Evolutionary conservation across 2,888 invertebrate species (phyloP).

Genomic region (Entomobrya proxima): DNA sequence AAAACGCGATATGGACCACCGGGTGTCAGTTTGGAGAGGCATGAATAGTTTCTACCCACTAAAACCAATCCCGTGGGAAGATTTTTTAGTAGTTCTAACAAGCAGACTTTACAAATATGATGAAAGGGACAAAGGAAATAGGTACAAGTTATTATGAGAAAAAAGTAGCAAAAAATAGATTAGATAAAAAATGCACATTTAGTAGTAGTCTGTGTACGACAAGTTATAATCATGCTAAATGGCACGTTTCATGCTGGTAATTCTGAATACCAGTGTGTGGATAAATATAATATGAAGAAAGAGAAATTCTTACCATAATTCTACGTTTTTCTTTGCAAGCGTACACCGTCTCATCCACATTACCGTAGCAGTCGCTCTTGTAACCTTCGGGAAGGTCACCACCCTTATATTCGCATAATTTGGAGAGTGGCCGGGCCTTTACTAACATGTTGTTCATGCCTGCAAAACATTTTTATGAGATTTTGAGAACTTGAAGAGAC

Average conservation of each 20-base stretch:
- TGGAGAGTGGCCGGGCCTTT: constrained; percentile 82
- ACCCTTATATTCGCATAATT: constrained; percentile 86
- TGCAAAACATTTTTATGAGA: constrained; percentile 24
- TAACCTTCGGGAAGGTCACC: constrained; percentile 83
- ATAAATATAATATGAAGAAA: constrained; percentile 22
- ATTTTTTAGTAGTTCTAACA: not conserved
- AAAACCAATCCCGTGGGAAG: constrained; percentile 26
- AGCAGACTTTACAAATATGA: not conserved
- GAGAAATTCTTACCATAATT: constrained; percentile 83
- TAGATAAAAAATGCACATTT: constrained; percentile 7
- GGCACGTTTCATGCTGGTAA: not conserved
- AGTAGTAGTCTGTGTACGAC: not conserved
- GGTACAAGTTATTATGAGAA: constrained; percentile 4
- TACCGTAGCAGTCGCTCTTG: constrained; percentile 88
- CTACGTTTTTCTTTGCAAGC: constrained; percentile 89
- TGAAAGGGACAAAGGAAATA: not conserved
- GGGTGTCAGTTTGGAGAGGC: not conserved
- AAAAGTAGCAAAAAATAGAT: constrained; percentile 4
- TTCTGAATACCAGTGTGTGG: not conserved
- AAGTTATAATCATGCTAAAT: constrained; percentile 7
- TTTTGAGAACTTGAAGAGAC: not conserved
- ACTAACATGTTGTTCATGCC: constrained; percentile 74
- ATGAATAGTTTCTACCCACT: not conserved
- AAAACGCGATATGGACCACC: not conserved
- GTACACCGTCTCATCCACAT: constrained; percentile 87